These are phyloP conservation scores for Cromileptes altivelis DNA, from an alignment of 2,113 vertebrate genomes.

Conservation along the genomic window DNA sequence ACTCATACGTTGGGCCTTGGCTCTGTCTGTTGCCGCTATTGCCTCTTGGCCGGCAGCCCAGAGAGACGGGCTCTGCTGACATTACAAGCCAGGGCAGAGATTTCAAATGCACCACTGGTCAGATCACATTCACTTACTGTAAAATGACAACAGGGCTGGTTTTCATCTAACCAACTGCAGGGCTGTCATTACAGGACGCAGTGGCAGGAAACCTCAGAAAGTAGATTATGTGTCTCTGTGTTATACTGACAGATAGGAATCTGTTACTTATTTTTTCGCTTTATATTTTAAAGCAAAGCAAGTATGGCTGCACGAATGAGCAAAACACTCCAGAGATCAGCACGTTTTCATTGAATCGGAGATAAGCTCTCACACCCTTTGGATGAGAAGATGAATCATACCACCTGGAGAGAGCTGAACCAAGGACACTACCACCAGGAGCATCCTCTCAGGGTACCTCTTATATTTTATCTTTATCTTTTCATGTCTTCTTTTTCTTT, in stretches of 20 bases:
- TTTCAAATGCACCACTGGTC: not conserved
- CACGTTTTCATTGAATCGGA: not conserved
- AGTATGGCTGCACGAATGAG: not conserved
- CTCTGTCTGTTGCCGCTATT: not conserved
- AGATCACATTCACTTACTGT: slow-evolving; percentile 3
- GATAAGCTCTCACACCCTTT: not conserved
- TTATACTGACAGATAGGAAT: not conserved
- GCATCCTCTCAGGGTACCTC: not conserved
- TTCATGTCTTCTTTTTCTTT: not conserved
- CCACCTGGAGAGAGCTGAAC: not conserved
- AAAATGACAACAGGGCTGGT: slow-evolving; percentile 5
- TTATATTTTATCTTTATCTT: not conserved
- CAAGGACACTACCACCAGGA: not conserved
- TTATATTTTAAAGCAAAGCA: not conserved
- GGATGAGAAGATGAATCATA: not conserved
- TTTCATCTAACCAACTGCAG: not conserved
- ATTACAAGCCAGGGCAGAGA: not conserved
- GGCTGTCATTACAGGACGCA: not conserved
- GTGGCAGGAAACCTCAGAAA: not conserved
- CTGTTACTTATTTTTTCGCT: not conserved
- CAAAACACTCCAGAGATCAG: not conserved
- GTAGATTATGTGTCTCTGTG: not conserved
- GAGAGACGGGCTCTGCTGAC: not conserved
- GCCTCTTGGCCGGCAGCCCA: slow-evolving; percentile 6
- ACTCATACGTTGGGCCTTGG: not conserved